These are phyloP conservation scores for Xestia xanthographa DNA, from an alignment of 2,888 invertebrate species.

Conservation along the genomic window DNA sequence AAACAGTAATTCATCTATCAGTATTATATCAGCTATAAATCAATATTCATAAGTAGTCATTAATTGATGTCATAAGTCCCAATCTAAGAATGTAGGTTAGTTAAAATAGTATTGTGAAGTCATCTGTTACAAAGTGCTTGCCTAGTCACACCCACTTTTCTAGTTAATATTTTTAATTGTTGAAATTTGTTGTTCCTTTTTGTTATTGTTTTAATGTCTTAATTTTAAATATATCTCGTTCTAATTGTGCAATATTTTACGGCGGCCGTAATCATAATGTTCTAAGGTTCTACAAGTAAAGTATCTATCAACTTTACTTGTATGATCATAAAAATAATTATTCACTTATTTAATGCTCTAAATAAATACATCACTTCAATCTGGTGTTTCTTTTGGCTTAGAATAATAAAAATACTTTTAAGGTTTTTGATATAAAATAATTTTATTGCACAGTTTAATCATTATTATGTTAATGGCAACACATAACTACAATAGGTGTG, in stretches of 20 bases:
- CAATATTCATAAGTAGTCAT: slow-evolving; percentile 68
- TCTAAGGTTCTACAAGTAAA: slow-evolving; percentile 62
- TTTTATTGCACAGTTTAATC: slow-evolving; percentile 80
- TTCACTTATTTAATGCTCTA: slow-evolving; percentile 77
- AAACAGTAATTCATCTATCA: slow-evolving; percentile 67
- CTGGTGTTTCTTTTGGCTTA: slow-evolving; percentile 63
- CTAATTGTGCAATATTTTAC: slow-evolving; percentile 60
- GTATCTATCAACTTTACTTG: slow-evolving; percentile 53
- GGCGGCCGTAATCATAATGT: slow-evolving; percentile 57
- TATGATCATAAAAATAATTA: slow-evolving; percentile 59
- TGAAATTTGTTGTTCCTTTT: slow-evolving; percentile 61
- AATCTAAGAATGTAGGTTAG: slow-evolving; percentile 83
- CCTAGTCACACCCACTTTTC: slow-evolving; percentile 64
- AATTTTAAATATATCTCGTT: slow-evolving; percentile 57
- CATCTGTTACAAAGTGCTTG: slow-evolving; percentile 63
- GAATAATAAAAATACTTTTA: slow-evolving; percentile 51
- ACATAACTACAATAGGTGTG: slow-evolving; percentile 60
- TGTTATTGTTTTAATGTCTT: slow-evolving; percentile 56
- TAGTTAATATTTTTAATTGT: slow-evolving; percentile 66
- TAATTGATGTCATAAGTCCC: slow-evolving; percentile 80
- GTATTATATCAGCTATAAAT: slow-evolving; percentile 73
- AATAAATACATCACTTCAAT: slow-evolving; percentile 77
- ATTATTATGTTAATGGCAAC: slow-evolving; percentile 68
- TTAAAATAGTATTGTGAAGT: slow-evolving; percentile 62
- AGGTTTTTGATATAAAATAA: slow-evolving; percentile 66